Conservation (phyloP, 2,113 vertebrate species). For the Prietella phreatophila region DNA sequence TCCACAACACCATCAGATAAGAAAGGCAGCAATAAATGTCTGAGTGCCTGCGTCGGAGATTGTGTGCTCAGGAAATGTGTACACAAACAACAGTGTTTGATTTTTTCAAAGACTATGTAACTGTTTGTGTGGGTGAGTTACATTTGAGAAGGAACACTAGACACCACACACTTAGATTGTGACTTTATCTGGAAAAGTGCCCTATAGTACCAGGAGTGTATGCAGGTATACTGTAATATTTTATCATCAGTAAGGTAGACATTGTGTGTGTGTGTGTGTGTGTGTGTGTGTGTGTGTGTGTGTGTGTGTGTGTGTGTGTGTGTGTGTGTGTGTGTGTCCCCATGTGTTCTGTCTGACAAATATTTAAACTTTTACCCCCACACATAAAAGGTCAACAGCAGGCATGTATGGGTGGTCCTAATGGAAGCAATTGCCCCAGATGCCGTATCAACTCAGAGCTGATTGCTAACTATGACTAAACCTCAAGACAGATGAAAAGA, state of each 20-base stretch:
- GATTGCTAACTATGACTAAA: constrained; percentile 13
- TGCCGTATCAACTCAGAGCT: constrained; percentile 18
- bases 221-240: neutral
- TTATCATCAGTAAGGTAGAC: neutral
- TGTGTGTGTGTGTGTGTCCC: neutral
- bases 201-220: neutral
- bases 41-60: neutral
- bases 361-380: neutral
- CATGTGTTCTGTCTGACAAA: constrained; percentile 8
- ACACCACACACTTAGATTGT: neutral
- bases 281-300: neutral
- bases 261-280: too few relatives aligned
- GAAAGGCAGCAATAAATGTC: constrained; percentile 16
- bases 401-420: constrained; percentile 42
- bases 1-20: constrained; percentile 17
- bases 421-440: constrained; percentile 40
- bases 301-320: neutral
- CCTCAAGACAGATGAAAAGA: neutral
- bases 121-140: neutral
- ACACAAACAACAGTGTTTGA: neutral
- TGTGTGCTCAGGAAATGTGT: neutral
- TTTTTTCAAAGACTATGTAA: neutral
- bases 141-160: neutral
- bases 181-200: neutral
- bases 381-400: neutral